phyloP scores from a whole-genome alignment of 2,113 vertebrate species.

The Lanius ludovicianus region DNA sequence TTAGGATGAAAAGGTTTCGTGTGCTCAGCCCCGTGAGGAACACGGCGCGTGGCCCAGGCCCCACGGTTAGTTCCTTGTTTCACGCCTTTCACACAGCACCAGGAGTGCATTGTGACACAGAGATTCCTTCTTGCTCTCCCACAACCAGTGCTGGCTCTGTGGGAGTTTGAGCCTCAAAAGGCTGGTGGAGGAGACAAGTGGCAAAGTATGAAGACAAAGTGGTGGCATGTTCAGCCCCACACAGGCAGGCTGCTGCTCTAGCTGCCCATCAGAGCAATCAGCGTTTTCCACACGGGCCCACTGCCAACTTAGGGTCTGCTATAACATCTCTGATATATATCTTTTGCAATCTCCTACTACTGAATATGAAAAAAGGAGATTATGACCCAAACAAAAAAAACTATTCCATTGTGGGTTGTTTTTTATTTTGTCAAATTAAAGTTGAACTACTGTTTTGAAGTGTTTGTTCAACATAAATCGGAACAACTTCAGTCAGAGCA shows the following conservation, averaged over 20 bases:
- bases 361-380: neutral
- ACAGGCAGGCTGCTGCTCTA: neutral
- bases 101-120: neutral
- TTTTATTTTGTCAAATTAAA: neutral
- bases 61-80: neutral
- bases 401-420: neutral
- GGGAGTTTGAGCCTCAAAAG: neutral
- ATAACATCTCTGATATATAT: too few species aligned
- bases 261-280: too few species aligned
- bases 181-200: neutral
- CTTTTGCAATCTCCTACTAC: neutral
- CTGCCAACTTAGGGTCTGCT: neutral
- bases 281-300: neutral
- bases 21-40: accelerated
- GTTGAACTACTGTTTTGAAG: neutral
- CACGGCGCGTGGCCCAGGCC: accelerated
- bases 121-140: neutral
- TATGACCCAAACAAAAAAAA: neutral
- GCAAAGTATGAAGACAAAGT: neutral
- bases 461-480: neutral
- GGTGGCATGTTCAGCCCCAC: accelerated
- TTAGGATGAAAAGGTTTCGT: neutral
- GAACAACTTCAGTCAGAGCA: neutral
- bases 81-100: neutral
- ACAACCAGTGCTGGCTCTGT: neutral